These are phyloP conservation scores for Trissolcus basalis DNA, from an alignment of 1,140 invertebrate species.

Conservation along the genomic window DNA sequence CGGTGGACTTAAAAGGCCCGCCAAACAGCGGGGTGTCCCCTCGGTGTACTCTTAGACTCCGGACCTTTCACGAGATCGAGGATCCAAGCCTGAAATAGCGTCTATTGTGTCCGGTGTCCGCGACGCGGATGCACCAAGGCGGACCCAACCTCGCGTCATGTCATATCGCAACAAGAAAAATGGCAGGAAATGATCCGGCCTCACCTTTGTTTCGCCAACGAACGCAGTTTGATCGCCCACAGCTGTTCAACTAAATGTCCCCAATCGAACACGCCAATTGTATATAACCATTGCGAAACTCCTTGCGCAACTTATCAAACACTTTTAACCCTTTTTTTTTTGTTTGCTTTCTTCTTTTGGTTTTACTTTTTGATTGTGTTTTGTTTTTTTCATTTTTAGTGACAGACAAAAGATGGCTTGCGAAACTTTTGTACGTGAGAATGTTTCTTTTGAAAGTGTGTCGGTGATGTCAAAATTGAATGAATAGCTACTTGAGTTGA, in stretches of 20 bases:
- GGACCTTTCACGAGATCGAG: constrained; percentile 51
- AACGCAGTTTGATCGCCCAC: constrained; percentile 9
- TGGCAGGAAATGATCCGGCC: constrained; percentile 36
- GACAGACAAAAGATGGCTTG: no score
- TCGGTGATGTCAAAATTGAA: no score
- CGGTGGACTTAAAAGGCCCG: constrained; percentile 73
- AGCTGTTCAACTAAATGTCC: constrained; percentile 1
- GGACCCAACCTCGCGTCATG: constrained; percentile 50
- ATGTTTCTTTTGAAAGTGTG: no score
- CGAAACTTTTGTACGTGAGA: no score
- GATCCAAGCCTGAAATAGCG: constrained; percentile 46
- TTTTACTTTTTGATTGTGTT: no score
- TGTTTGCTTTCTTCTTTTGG: no score
- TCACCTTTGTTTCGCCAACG: constrained; percentile 24
- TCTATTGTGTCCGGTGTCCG: constrained; percentile 50
- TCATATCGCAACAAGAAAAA: constrained; percentile 45
- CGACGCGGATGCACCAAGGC: constrained; percentile 28
- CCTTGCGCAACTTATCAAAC: no score
- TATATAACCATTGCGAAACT: no score
- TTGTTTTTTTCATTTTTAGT: no score
- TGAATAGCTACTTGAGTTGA: no score
- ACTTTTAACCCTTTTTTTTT: no score
- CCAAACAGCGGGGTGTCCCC: constrained; percentile 73
- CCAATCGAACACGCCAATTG: neutral
- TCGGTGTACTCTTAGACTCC: constrained; percentile 47